Percentiles rank a stretch among this genome's conserved stretches.
Evolutionary conservation across 2,888 invertebrate species (phyloP).

Genomic region (Autographa pulchrina): DNA sequence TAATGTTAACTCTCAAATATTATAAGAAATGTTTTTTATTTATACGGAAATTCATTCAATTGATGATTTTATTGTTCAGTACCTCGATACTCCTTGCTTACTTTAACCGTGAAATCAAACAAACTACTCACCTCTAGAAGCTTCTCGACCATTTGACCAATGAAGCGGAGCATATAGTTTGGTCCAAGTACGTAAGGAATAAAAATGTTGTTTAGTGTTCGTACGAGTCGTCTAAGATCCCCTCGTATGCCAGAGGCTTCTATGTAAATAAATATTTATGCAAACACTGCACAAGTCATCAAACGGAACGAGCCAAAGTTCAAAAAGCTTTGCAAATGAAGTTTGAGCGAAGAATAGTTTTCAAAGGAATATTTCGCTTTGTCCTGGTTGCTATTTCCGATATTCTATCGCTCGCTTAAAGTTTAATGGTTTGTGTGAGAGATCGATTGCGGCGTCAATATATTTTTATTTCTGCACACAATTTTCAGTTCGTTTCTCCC

Average conservation of each 20-base stretch:
- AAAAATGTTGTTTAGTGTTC: not conserved
- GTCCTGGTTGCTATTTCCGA: conserved; percentile 76
- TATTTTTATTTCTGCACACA: conserved; percentile 81
- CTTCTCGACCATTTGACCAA: not conserved
- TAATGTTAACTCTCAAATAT: too few relatives aligned
- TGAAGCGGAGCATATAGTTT: not conserved
- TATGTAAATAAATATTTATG: conserved; percentile 60
- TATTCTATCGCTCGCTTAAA: conserved; percentile 79
- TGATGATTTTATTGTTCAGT: not conserved
- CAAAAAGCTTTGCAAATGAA: conserved; percentile 72
- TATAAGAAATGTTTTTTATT: not conserved
- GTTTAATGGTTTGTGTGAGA: conserved; percentile 79
- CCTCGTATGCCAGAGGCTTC: conserved; percentile 26
- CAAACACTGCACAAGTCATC: conserved; percentile 61
- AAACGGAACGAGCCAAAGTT: conserved; percentile 63
- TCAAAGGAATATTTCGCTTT: conserved; percentile 81
- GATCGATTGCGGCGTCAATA: conserved; percentile 80
- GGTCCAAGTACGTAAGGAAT: conserved; percentile 4
- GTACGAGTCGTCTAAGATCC: conserved; percentile 3
- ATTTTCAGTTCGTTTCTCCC: conserved; percentile 77
- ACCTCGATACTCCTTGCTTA: not conserved
- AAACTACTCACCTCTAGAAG: not conserved
- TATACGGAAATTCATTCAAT: not conserved
- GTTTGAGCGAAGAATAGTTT: conserved; percentile 72
- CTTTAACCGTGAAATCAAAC: not conserved